Evolutionary conservation across 2,113 vertebrate genomes (phyloP), one percentile per base, ranked within the genome.

Genomic region (Vicugna pacos): DNA sequence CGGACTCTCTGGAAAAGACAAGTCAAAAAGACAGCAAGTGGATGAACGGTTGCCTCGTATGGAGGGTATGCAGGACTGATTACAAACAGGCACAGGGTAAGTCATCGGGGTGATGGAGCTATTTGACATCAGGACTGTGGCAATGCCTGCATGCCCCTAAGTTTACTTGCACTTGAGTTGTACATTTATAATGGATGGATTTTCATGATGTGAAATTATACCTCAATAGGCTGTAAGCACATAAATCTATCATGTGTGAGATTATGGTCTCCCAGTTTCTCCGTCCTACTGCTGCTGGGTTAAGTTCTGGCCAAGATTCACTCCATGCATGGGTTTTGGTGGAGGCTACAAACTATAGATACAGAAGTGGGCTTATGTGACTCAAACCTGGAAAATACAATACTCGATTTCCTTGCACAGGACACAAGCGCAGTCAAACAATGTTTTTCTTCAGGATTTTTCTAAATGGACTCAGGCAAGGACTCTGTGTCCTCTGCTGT

Each of bases 71-170:
- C 20, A 14, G 62, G 32, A 72, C 14, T 38, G 22, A 83, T 20
- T 15, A 4, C 8, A 54, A 67, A 35, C 0, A 67, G 58, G 26
- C 12, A 42, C 1, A 13, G 2, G 20, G 5, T 28, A 54, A 15
- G 5, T 70, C 15, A 1, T 0, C 0, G 0, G n/a, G 52, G 17
- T 6, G 72, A 14, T 3, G 6, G 24, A 52, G 50, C 10, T 46
- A 4, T 13, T 56, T n/a, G 32, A 58, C 54, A 10, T 38, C 14
- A 75, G 30, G 15, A 56, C 0, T 60, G 24, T 4, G 42, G 14
- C 62, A 7, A n/a, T 38, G 12, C 5, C 15, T 28, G 2, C 28
- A n/a, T 14, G 26, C 2, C 54, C 52, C 0, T n/a, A 24, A 9
- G n/a, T 77, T 69, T 56, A 69, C 48, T 77, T 77, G 46, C 76